Conservation (phyloP, 2,888 invertebrate species). For the Watsonalla cultraria region DNA sequence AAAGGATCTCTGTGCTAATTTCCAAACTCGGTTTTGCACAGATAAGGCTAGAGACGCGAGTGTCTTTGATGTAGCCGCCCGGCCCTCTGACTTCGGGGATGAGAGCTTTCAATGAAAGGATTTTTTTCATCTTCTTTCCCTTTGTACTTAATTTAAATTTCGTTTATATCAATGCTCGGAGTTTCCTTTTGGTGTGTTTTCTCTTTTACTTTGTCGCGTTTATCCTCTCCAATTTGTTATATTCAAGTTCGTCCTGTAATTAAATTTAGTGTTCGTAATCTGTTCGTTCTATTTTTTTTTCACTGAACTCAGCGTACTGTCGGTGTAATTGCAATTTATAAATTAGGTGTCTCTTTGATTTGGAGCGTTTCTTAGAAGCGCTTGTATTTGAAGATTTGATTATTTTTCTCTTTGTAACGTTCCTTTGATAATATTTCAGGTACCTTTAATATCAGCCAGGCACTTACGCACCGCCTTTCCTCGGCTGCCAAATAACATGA, state of each 20-base stretch:
- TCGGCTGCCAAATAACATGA: not conserved
- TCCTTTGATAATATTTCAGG: constrained; percentile 38
- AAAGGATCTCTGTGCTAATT: constrained; percentile 70
- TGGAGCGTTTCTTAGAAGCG: constrained; percentile 51
- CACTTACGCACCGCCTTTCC: constrained; percentile 2
- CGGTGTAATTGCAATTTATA: constrained; percentile 73
- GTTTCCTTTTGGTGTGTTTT: constrained; percentile 77
- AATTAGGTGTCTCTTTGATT: constrained; percentile 70
- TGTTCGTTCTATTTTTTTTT: constrained; percentile 61
- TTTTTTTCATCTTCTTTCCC: constrained; percentile 78
- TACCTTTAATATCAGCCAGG: constrained; percentile 19
- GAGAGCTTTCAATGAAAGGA: constrained; percentile 79
- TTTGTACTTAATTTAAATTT: constrained; percentile 80
- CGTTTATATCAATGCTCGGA: constrained; percentile 79
- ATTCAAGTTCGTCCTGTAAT: constrained; percentile 75
- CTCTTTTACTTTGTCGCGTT: constrained; percentile 78
- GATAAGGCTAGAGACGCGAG: constrained; percentile 71
- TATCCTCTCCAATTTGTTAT: constrained; percentile 77
- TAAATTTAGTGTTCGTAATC: constrained; percentile 78
- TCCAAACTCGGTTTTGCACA: constrained; percentile 73
- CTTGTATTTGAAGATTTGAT: constrained; percentile 53
- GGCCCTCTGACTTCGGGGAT: constrained; percentile 73
- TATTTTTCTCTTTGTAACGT: constrained; percentile 46
- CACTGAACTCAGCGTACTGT: constrained; percentile 45
- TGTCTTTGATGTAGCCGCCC: constrained; percentile 77